Conservation (phyloP, 2,113 vertebrate genomes). For the Saimiri boliviensis region DNA sequence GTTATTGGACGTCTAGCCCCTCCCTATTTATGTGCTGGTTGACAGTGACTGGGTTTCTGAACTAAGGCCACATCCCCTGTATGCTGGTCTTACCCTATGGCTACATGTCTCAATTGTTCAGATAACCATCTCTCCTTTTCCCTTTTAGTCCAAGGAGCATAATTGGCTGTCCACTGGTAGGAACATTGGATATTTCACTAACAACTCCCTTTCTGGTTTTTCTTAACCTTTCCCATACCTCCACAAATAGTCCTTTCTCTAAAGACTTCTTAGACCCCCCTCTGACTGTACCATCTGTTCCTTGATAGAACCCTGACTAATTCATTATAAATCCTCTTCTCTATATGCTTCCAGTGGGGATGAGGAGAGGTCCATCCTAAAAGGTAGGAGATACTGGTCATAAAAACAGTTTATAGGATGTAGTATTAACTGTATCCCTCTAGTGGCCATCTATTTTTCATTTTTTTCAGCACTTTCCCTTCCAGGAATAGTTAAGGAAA, state of each 20-base stretch:
- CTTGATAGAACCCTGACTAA: background rate
- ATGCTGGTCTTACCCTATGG: background rate
- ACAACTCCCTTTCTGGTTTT: background rate
- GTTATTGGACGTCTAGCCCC: background rate
- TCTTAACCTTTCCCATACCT: background rate
- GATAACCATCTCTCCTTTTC: background rate
- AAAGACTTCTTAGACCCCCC: background rate
- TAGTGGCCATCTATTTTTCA: background rate
- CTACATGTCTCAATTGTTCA: background rate
- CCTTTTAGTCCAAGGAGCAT: background rate
- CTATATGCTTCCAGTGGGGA: background rate
- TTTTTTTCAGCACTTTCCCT: background rate
- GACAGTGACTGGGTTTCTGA: background rate
- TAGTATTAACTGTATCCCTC: background rate
- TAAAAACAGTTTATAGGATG: background rate
- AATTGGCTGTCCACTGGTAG: background rate
- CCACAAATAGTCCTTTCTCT: conserved; percentile 1
- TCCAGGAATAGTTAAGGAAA: background rate
- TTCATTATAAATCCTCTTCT: background rate
- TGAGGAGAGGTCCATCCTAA: background rate
- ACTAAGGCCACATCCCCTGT: background rate
- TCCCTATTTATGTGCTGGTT: background rate
- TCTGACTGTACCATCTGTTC: background rate
- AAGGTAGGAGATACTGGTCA: background rate
- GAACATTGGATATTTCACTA: background rate